Percentiles rank a stretch among this genome's conserved stretches.
Conservation (phyloP, 2,888 invertebrate species). For the Monochamus alternatus region DNA sequence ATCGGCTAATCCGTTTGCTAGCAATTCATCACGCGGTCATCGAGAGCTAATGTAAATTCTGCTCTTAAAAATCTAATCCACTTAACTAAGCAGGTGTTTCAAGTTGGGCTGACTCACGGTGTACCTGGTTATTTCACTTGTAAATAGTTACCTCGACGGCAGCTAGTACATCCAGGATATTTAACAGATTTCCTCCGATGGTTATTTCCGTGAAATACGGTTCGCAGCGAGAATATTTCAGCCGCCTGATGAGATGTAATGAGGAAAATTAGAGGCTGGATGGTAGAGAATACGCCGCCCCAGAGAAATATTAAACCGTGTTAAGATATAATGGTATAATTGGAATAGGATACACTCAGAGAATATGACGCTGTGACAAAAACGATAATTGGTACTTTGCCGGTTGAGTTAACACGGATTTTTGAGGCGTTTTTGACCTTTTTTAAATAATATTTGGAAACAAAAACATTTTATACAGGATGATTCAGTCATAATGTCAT, state of each 20-base stretch:
- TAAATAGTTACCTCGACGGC: neutral
- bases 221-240: neutral
- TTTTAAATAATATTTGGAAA: too few species aligned
- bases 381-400: too few species aligned
- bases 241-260: neutral
- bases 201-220: neutral
- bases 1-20: too few species aligned
- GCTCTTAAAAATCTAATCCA: neutral
- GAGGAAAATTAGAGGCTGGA: neutral
- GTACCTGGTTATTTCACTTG: conserved; percentile 1
- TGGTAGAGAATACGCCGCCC: conserved; percentile 15
- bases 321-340: too few species aligned
- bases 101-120: neutral
- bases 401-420: too few species aligned
- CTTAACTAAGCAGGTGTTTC: neutral
- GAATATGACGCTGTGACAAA: too few species aligned
- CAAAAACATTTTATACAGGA: too few species aligned
- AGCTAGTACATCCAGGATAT: neutral
- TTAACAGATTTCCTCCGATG: neutral
- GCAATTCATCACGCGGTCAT: too few species aligned
- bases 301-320: neutral
- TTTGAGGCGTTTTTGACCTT: too few species aligned
- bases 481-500: too few species aligned
- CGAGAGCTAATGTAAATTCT: too few species aligned
- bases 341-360: too few species aligned